These are phyloP conservation scores for Ectemnius cavifrons DNA, from an alignment of 2,888 invertebrate species.

Conservation along the genomic window DNA sequence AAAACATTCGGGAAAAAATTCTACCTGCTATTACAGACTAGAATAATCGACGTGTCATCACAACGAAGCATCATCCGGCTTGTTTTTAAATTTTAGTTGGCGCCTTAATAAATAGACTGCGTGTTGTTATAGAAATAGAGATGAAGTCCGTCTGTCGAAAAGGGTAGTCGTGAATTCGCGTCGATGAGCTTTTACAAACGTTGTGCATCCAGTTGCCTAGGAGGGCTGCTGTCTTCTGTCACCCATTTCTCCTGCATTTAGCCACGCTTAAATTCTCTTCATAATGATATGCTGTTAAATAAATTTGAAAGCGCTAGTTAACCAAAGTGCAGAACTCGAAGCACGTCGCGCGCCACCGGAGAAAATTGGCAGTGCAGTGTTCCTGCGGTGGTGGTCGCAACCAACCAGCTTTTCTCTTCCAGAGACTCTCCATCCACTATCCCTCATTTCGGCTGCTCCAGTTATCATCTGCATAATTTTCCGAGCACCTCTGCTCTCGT, in stretches of 20 bases:
- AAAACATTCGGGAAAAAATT: too few relatives aligned
- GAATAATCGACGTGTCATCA: too few relatives aligned
- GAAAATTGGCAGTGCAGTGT: background rate
- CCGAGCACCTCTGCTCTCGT: conserved; percentile 9
- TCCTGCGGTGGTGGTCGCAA: background rate
- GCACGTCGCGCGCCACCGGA: background rate
- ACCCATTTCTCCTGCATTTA: conserved; percentile 40
- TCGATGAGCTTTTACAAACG: conserved; percentile 37
- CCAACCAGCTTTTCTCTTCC: background rate
- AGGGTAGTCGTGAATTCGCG: too few relatives aligned
- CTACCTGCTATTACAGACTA: too few relatives aligned
- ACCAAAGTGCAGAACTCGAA: conserved; percentile 8
- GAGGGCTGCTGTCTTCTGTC: conserved; percentile 32
- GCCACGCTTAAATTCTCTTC: conserved; percentile 34
- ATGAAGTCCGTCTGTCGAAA: too few relatives aligned
- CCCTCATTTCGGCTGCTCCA: conserved; percentile 17
- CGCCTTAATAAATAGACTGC: too few relatives aligned
- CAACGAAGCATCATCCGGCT: too few relatives aligned
- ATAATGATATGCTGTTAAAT: conserved; percentile 66
- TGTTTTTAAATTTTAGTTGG: too few relatives aligned
- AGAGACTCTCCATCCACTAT: conserved; percentile 8
- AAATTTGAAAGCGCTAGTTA: conserved; percentile 40
- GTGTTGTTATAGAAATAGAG: too few relatives aligned
- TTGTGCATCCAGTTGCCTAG: conserved; percentile 45
- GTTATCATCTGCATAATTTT: conserved; percentile 51